Percentiles rank a stretch among this genome's conserved stretches.
Evolutionary conservation across 2,797 vertebrate genomes (phyloP).

Genomic region (Phalanger gymnotis): DNA sequence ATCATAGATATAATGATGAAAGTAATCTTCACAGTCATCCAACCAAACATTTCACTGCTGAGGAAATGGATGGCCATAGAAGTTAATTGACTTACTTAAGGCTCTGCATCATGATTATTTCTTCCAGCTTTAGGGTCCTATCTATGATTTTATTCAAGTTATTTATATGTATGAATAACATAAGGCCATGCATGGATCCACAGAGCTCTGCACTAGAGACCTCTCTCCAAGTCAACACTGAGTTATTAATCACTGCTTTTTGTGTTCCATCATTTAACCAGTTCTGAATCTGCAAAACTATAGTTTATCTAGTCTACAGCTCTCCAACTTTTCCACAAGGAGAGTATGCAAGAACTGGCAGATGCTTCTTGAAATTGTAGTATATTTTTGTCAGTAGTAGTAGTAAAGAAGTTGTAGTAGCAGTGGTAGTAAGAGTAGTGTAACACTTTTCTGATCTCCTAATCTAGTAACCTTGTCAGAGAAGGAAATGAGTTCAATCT

Average conservation of each 20-base stretch:
- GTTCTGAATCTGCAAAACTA: not conserved
- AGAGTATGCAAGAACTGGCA: not conserved
- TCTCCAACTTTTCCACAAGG: not conserved
- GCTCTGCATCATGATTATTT: not conserved
- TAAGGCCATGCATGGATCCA: not conserved
- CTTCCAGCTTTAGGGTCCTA: not conserved
- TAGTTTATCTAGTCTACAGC: not conserved
- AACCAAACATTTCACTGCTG: not conserved
- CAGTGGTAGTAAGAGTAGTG: not conserved
- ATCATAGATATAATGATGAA: not conserved
- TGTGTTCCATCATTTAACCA: not conserved
- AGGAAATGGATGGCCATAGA: not conserved
- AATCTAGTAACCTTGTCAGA: not conserved
- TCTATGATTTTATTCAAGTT: not conserved
- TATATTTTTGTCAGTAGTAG: not conserved
- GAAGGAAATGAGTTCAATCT: not conserved
- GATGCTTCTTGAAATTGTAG: not conserved
- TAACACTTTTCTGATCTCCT: not conserved
- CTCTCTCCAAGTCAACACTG: not conserved
- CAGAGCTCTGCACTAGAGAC: not conserved
- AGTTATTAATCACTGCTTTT: not conserved
- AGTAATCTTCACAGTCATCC: not conserved
- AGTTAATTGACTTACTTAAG: not conserved
- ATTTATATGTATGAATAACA: not conserved
- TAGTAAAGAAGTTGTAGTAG: not conserved